phyloP scores from a whole-genome alignment of 2,888 invertebrate genomes.

The Dendrolimus houi region DNA sequence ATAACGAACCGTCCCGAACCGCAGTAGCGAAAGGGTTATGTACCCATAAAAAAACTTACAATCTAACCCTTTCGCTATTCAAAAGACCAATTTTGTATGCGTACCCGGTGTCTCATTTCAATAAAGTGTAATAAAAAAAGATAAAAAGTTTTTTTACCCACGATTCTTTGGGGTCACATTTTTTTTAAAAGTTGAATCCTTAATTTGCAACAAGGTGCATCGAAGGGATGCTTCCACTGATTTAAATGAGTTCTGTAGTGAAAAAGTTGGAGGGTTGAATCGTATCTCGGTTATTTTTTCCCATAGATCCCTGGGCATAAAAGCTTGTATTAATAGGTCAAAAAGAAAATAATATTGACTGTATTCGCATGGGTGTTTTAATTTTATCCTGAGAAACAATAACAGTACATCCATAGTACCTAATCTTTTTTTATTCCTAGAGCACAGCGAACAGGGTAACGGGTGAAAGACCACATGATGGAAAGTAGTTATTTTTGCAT shows the following conservation, averaged over 20 bases:
- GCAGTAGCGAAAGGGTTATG: constrained; percentile 50
- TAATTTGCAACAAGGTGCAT: constrained; percentile 77
- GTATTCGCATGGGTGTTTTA: constrained; percentile 1
- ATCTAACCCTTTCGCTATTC: constrained; percentile 52
- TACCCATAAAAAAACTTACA: constrained; percentile 39
- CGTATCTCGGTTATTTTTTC: constrained; percentile 46
- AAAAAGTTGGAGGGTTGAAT: constrained; percentile 51
- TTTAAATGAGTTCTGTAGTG: constrained; percentile 67
- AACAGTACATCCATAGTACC: too few relatives aligned
- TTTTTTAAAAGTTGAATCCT: constrained; percentile 63
- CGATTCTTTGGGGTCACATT: constrained; percentile 69
- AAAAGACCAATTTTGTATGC: constrained; percentile 73
- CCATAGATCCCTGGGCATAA: constrained; percentile 24
- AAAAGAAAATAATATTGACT: constrained; percentile 33
- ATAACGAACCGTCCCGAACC: constrained; percentile 65
- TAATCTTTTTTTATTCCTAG: too few relatives aligned
- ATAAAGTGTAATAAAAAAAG: constrained; percentile 64
- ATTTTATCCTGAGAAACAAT: too few relatives aligned
- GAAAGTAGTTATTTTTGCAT: too few relatives aligned
- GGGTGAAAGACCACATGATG: too few relatives aligned
- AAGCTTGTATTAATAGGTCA: neutral
- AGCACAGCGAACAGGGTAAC: too few relatives aligned
- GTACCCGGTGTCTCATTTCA: constrained; percentile 74
- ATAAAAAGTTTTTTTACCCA: constrained; percentile 69
- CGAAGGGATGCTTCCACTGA: constrained; percentile 52